A percentile compares a stretch with the other conserved stretches of the same genome.
These are phyloP conservation scores for Phoxinus dragarum DNA, from an alignment of 2,797 vertebrate species.

Conservation along the genomic window DNA sequence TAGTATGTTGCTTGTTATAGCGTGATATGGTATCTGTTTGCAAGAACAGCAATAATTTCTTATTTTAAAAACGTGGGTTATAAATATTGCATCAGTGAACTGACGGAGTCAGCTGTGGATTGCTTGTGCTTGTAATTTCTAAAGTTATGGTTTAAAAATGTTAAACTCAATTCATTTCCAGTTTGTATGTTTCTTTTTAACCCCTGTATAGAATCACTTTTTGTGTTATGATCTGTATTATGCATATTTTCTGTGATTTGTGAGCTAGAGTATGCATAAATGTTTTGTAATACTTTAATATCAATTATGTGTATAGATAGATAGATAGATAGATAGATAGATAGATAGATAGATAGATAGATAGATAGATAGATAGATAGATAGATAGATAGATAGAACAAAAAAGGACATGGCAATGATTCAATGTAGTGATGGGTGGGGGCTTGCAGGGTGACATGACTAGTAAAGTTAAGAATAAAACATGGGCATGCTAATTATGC, in stretches of 20 bases:
- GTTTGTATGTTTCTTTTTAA: conserved; percentile 14
- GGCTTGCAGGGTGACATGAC: conserved; percentile 60
- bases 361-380: background rate
- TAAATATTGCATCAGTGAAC: background rate
- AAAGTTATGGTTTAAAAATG: background rate
- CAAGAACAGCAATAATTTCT: background rate
- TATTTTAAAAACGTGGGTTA: conserved; percentile 10
- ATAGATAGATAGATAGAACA: background rate
- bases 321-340: conserved; percentile 8
- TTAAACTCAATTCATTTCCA: background rate
- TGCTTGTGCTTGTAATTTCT: background rate
- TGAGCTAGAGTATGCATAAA: background rate
- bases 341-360: background rate
- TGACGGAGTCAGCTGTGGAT: background rate
- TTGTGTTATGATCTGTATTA: background rate
- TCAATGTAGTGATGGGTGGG: conserved; percentile 57
- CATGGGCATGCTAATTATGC: conserved; percentile 82
- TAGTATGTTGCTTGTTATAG: conserved; percentile 6
- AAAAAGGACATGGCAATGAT: background rate
- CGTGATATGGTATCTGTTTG: conserved; percentile 12
- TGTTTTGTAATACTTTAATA: background rate
- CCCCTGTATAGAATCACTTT: background rate
- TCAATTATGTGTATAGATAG: background rate
- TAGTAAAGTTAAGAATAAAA: conserved; percentile 80
- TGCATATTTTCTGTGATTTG: background rate